phyloP scores from a whole-genome alignment of 2,888 invertebrate genomes.

The Chironomus tentans region DNA sequence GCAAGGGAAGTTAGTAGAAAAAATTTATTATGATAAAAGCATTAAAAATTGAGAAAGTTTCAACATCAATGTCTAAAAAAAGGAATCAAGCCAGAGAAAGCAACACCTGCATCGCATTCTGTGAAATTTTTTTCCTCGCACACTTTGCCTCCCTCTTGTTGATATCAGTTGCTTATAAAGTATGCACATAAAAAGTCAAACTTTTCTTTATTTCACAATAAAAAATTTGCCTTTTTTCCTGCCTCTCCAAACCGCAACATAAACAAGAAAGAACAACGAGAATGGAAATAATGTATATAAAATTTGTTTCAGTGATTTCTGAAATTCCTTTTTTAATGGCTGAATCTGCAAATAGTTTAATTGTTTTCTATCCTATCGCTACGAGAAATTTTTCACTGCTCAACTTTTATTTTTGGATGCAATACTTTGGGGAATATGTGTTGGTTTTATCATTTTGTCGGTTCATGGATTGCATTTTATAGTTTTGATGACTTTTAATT shows the following conservation, averaged over 20 bases:
- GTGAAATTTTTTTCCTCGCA: no score
- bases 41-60: no score
- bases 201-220: neutral
- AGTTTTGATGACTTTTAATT: no score
- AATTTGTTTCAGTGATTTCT: neutral
- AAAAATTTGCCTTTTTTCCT: neutral
- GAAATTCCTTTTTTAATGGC: neutral
- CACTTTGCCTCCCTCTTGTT: neutral
- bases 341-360: conserved; percentile 2
- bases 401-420: neutral
- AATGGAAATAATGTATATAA: neutral
- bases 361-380: neutral
- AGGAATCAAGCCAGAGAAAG: no score
- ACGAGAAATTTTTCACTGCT: neutral
- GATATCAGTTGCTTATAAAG: neutral
- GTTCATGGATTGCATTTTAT: no score
- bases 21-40: no score
- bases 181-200: neutral
- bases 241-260: neutral
- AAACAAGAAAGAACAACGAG: neutral
- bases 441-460: no score
- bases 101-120: no score
- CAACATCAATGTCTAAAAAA: no score
- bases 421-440: no score
- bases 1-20: no score